Base-by-base conservation (phyloP, 2,797 vertebrate genomes). In the Lophotriccus pileatus region DNA sequence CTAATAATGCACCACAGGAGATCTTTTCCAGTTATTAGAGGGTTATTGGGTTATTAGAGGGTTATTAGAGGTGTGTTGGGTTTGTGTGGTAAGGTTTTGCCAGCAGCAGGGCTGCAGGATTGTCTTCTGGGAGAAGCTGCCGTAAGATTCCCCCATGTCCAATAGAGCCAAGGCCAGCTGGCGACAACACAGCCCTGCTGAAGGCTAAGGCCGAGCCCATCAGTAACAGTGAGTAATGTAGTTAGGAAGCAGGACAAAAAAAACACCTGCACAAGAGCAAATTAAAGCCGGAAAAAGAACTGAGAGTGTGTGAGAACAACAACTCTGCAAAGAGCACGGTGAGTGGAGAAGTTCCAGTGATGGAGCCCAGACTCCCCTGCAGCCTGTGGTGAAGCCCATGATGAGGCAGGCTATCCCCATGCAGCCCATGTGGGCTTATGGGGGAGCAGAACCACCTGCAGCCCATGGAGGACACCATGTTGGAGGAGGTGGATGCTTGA, bases 141-240 rank as follows among this genome's bases (percentile, higher is more conserved):
- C 39, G 12, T 23, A 55, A n/a, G 30, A n/a, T 32, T 34, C 30
- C 17, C 39, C 6, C 22, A 15, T 21, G 32, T 21, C 37, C 1
- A 2, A 9, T 8, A 28, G 24, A 63, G 24, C 7, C 24, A 63
- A 34, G 18, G 5, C 9, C 37, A 14, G 32, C 9, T 0, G 0
- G 24, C 47, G 23, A 24, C 32, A 63, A 34, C 19, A 43, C 2
- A 6, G 32, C 27, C 25, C 19, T 4, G 4, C 37, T 17, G 11
- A 12, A 43, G 36, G 24, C 47, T 17, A 9, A 30, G 46, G 32
- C 37, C 1, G 0, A 49, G 36, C 19, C 43, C 34, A 27, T 28
- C 19, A 68, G 43, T 1, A 1, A 28, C 6, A 6, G 44, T 19
- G 24, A 39, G 25, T 34, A 55, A 72, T 13, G 3, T 4, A 18